phyloP scores from a whole-genome alignment of 2,797 vertebrate genomes.

The Anguilla obscura region DNA sequence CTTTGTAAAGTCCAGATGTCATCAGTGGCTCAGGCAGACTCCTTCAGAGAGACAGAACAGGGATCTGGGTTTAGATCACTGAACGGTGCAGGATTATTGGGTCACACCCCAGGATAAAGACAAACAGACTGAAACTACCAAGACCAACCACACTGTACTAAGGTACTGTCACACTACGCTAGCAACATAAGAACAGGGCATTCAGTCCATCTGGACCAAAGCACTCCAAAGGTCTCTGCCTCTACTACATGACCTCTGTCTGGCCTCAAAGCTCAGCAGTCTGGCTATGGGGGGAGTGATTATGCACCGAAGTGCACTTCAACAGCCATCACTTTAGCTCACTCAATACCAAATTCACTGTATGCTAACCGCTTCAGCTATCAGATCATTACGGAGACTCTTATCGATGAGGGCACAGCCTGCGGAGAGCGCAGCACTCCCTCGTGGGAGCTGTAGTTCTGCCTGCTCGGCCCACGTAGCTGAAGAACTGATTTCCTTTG shows the following conservation, averaged over 20 bases:
- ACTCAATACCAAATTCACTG: slow-evolving; percentile 15
- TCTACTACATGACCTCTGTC: not conserved
- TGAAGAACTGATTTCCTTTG: not conserved
- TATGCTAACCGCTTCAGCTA: not conserved
- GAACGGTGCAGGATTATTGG: not conserved
- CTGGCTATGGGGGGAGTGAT: not conserved
- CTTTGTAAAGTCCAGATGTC: slow-evolving; percentile 93
- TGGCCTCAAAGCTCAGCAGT: not conserved
- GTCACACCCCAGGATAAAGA: not conserved
- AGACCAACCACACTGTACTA: not conserved
- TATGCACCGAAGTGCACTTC: not conserved
- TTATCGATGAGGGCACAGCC: not conserved
- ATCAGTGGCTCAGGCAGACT: slow-evolving; percentile 96
- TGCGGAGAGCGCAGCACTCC: too few relatives aligned
- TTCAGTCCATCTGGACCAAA: not conserved
- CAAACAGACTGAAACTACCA: not conserved
- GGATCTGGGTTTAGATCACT: not conserved
- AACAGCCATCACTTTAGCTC: not conserved
- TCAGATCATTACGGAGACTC: slow-evolving; percentile 12
- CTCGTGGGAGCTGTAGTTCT: not conserved
- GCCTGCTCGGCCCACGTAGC: not conserved
- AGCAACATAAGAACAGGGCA: not conserved
- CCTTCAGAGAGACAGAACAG: slow-evolving; percentile 68
- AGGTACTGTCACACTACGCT: not conserved
- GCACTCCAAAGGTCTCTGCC: not conserved